phyloP scores from a whole-genome alignment of 2,797 vertebrate species.

The Cetoscarus ocellatus region DNA sequence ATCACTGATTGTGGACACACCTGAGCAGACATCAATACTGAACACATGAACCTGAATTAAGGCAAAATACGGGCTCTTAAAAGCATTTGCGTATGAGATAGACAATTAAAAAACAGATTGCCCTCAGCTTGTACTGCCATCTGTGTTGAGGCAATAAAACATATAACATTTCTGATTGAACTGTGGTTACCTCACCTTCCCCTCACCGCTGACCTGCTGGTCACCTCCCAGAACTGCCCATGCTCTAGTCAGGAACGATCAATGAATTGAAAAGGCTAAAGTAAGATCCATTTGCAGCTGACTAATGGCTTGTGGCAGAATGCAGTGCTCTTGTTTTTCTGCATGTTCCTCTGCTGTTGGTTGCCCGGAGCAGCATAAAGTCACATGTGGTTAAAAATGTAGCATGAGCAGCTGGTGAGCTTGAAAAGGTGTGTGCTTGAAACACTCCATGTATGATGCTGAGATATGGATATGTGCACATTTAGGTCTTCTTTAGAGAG shows the following conservation, averaged over 20 bases:
- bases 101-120: no score
- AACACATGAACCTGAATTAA: no score
- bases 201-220: constrained; percentile 24
- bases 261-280: constrained; percentile 47
- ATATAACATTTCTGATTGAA: constrained; percentile 15
- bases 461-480: no score
- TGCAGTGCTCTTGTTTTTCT: constrained; percentile 19
- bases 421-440: background rate
- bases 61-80: no score
- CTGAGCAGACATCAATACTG: no score
- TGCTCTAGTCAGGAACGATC: constrained; percentile 43
- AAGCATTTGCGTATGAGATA: no score
- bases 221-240: constrained; percentile 34
- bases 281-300: constrained; percentile 45
- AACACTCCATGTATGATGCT: background rate
- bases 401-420: constrained; percentile 21
- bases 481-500: no score
- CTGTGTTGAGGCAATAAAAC: background rate
- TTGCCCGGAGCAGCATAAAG: constrained; percentile 18
- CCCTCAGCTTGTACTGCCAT: no score
- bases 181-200: constrained; percentile 4
- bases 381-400: constrained; percentile 29
- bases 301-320: constrained; percentile 39
- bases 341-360: constrained; percentile 21
- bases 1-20: no score